phyloP scores from a whole-genome alignment of 2,888 invertebrate species.

The Brenthis hecate region DNA sequence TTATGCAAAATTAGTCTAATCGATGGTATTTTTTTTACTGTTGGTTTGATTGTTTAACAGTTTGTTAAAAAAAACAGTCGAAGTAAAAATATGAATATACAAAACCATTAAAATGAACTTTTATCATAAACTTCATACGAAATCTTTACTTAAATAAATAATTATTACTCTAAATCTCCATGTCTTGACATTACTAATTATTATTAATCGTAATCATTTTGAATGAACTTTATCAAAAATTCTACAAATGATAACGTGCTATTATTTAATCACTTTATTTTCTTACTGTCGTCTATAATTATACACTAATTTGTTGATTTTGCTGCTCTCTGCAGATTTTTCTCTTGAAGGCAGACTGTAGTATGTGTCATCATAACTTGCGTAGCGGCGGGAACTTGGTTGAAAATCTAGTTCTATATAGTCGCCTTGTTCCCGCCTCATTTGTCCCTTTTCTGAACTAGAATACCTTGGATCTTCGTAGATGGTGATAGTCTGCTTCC shows the following conservation, averaged over 20 bases:
- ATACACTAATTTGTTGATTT: constrained; percentile 78
- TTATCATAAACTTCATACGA: no score
- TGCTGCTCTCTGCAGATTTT: constrained; percentile 67
- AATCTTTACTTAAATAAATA: no score
- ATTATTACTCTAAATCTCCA: no score
- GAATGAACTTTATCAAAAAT: no score
- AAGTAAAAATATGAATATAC: no score
- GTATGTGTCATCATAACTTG: constrained; percentile 72
- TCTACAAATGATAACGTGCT: no score
- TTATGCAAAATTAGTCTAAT: neutral
- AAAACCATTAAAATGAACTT: no score
- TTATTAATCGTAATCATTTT: no score
- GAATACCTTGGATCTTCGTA: constrained; percentile 78
- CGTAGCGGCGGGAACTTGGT: constrained; percentile 73
- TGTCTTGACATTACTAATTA: no score
- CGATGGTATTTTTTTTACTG: no score
- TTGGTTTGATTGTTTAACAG: no score
- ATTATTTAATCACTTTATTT: neutral
- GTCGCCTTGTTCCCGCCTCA: constrained; percentile 69
- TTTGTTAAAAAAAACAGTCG: no score
- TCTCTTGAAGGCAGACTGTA: constrained; percentile 59
- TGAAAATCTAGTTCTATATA: constrained; percentile 71
- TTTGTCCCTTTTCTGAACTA: constrained; percentile 65
- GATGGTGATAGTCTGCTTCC: constrained; percentile 78
- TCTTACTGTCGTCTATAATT: constrained; percentile 63